Evolutionary conservation across 1,140 invertebrate species (phyloP).

Genomic region (Papilio machaon): DNA sequence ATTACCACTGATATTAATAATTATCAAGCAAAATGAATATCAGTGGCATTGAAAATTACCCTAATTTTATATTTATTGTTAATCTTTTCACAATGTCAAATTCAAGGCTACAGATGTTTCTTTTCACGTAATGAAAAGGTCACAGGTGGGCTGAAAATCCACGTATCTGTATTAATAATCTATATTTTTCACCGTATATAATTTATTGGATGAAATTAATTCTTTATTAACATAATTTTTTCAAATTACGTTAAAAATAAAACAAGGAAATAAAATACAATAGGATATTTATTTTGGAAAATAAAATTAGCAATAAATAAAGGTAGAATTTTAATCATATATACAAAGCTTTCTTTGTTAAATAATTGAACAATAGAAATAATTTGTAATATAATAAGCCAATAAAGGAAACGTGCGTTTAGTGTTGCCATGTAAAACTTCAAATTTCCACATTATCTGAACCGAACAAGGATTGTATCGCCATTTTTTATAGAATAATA

Average conservation of each 20-base stretch:
- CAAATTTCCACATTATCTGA: slow-evolving; percentile 79
- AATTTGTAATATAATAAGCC: slow-evolving; percentile 51
- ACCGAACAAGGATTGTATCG: slow-evolving; percentile 88
- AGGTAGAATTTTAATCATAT: slow-evolving; percentile 64
- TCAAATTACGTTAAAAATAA: too few species aligned
- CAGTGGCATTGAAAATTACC: background rate
- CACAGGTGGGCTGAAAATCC: slow-evolving; percentile 32
- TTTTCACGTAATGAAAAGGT: slow-evolving; percentile 44
- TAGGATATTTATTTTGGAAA: slow-evolving; percentile 62
- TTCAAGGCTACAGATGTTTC: slow-evolving; percentile 58
- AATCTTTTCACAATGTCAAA: slow-evolving; percentile 20
- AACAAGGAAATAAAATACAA: slow-evolving; percentile 36
- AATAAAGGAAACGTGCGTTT: slow-evolving; percentile 52
- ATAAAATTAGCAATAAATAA: slow-evolving; percentile 71
- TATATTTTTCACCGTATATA: too few species aligned
- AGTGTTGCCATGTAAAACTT: slow-evolving; percentile 52
- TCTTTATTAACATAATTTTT: too few species aligned
- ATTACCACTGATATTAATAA: background rate
- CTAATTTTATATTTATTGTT: background rate
- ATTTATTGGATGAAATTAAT: too few species aligned
- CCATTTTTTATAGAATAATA: slow-evolving; percentile 93
- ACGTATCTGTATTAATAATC: background rate
- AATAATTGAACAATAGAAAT: slow-evolving; percentile 50
- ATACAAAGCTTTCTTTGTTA: slow-evolving; percentile 64
- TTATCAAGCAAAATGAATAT: background rate